Base-by-base conservation (phyloP, 2,888 invertebrate genomes). In the Rhamphomyia laevipes region DNA sequence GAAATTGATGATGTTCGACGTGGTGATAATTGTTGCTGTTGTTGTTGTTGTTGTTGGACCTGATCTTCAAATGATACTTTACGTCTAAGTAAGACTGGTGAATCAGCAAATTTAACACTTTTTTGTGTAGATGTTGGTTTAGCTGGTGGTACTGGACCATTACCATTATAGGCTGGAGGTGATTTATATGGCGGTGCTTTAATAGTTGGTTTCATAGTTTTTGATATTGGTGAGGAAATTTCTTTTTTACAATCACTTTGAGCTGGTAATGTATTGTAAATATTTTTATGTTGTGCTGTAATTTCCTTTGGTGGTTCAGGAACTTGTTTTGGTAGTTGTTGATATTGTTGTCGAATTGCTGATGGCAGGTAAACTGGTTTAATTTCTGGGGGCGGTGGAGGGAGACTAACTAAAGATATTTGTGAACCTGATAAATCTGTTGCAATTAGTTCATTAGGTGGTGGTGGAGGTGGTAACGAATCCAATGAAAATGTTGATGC, bases 381-480 rank as follows among this genome's bases (percentile, higher is more conserved):
- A 55, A 74, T 73, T 57, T 73, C 75, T 13, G 78, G 76, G 2
- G 86, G 86, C 1, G 85, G 85, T 10, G 86, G 87, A 9, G 87
- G 87, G 37, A 86, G 68, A 41, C 84, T 85, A 58, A 76, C 77
- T 51, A 82, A 63, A 43, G 80, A 81, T 30, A 86, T 68, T 60
- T 83, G 82, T 7, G 86, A 86, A 5, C 84, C 86, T 12, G 78
- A 66, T 9, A 70, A 63, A 44, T 68, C 66, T 40, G 49, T 51
- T 47, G 50, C 50, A 53, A 60, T 58, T 18, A 72, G 72, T 6
- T 62, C 62, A 21, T 59, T 56, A 27, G 81, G 80, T 35, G 82
- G 82, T 38, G 82, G 82, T 1, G 87, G 88, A 15, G 86, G 87
- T 0, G 86, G 86, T 51, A 87, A 67, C n/a, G 86, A 86, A 58